These are phyloP conservation scores for Pantelozetes paolii DNA, from an alignment of 2,888 invertebrate genomes.

Conservation along the genomic window DNA sequence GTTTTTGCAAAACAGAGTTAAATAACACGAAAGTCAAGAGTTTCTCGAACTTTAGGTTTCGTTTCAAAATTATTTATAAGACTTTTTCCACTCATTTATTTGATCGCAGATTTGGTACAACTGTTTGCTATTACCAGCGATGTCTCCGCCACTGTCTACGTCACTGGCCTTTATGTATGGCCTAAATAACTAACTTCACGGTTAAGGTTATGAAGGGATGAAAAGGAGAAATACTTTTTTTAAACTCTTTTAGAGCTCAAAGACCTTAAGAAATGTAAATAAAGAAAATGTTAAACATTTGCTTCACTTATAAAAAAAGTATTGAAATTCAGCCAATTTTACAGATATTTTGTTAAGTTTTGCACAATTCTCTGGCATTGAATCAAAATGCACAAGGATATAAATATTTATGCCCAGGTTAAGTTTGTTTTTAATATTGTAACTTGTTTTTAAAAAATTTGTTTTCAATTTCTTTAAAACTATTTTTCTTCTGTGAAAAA, in stretches of 20 bases:
- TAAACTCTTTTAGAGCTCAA: not conserved
- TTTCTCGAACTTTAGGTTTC: not conserved
- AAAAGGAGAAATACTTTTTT: not conserved
- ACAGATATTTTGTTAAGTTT: not conserved
- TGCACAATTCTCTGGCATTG: constrained; percentile 1
- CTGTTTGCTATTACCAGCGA: not conserved
- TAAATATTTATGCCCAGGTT: too few relatives aligned
- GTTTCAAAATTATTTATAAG: not conserved
- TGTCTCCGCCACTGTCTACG: not conserved
- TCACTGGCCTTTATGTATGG: not conserved
- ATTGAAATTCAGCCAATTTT: not conserved
- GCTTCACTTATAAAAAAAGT: too few relatives aligned
- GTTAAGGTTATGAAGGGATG: constrained; percentile 9
- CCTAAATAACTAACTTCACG: constrained; percentile 24
- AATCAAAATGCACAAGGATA: not conserved
- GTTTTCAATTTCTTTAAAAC: not conserved
- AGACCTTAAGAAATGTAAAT: constrained; percentile 25
- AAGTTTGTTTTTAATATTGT: not conserved
- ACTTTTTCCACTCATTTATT: not conserved
- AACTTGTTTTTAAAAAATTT: not conserved
- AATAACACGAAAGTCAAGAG: not conserved
- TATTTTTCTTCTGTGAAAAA: too few relatives aligned
- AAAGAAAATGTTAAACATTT: not conserved
- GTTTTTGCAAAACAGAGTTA: not conserved
- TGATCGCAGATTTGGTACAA: not conserved